Evolutionary conservation across 2,888 invertebrate species (phyloP).

Genomic region (Nysson spinosus): DNA sequence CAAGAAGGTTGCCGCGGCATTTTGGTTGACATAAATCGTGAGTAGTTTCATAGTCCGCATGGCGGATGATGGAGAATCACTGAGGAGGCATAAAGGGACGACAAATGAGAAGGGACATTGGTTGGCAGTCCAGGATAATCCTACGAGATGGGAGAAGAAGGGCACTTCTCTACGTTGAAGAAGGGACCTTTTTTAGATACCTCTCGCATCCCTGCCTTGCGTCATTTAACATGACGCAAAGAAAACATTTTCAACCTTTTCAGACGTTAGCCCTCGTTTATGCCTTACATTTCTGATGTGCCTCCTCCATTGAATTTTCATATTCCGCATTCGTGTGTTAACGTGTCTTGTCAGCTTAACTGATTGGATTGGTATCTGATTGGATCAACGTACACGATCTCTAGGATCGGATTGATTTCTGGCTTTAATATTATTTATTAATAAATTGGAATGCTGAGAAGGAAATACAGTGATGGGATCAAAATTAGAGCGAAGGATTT

Average conservation of each 20-base stretch:
- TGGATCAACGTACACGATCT: too few species aligned
- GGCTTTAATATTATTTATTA: too few species aligned
- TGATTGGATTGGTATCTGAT: too few species aligned
- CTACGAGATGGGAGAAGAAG: slow-evolving; percentile 31
- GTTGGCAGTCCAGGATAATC: slow-evolving; percentile 48
- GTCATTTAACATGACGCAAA: slow-evolving; percentile 24
- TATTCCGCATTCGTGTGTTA: slow-evolving; percentile 28
- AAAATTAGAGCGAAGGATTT: too few species aligned
- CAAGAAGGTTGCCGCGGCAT: background rate
- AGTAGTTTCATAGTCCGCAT: background rate
- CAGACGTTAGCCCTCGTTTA: too few species aligned
- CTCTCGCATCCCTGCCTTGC: slow-evolving; percentile 11
- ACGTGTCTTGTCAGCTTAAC: too few species aligned
- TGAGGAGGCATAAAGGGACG: slow-evolving; percentile 43
- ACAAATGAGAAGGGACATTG: slow-evolving; percentile 47
- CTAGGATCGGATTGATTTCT: too few species aligned
- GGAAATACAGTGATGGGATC: too few species aligned
- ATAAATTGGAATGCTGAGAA: too few species aligned
- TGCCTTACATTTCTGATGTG: slow-evolving; percentile 38
- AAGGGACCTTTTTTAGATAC: slow-evolving; percentile 18
- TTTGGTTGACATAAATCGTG: slow-evolving; percentile 7
- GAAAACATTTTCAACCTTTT: slow-evolving; percentile 20
- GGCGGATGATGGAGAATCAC: slow-evolving; percentile 28
- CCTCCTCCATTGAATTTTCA: slow-evolving; percentile 46
- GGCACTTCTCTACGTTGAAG: slow-evolving; percentile 17